Conservation (phyloP, 2,797 vertebrate species). For the Nannoperca obscura region DNA sequence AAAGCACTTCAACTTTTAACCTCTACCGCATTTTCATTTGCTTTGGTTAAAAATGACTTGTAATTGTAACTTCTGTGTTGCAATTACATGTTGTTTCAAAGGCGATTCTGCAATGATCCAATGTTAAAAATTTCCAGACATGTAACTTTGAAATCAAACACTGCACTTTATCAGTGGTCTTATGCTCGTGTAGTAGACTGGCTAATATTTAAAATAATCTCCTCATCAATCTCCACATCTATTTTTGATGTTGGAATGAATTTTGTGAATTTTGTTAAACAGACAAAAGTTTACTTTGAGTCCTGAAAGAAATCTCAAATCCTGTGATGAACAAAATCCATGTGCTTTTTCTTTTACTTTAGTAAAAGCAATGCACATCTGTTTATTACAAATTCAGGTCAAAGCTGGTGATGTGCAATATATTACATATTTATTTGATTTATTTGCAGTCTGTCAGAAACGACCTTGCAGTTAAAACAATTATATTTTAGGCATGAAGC, state of each 20-base stretch:
- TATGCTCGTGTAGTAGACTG: fast-evolving
- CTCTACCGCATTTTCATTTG: background rate
- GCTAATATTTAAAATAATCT: background rate
- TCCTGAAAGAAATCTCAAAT: background rate
- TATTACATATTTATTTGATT: background rate
- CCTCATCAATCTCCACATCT: background rate
- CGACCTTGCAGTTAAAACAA: background rate
- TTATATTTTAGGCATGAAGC: slow-evolving; percentile 4
- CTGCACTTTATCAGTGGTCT: background rate
- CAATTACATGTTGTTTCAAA: slow-evolving; percentile 8
- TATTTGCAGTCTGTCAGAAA: background rate
- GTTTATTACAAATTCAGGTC: background rate
- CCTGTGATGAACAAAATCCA: background rate
- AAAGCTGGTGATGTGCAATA: background rate
- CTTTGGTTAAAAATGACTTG: background rate
- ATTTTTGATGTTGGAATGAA: background rate
- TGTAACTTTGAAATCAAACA: background rate
- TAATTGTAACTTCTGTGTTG: background rate
- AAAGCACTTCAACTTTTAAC: slow-evolving; percentile 24
- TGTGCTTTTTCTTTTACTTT: background rate
- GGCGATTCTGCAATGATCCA: background rate
- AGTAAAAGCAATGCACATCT: background rate
- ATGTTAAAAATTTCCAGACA: background rate
- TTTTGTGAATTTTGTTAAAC: background rate
- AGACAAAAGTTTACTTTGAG: background rate